phyloP scores from a whole-genome alignment of 2,888 invertebrate genomes.

The Xestia c-nigrum region DNA sequence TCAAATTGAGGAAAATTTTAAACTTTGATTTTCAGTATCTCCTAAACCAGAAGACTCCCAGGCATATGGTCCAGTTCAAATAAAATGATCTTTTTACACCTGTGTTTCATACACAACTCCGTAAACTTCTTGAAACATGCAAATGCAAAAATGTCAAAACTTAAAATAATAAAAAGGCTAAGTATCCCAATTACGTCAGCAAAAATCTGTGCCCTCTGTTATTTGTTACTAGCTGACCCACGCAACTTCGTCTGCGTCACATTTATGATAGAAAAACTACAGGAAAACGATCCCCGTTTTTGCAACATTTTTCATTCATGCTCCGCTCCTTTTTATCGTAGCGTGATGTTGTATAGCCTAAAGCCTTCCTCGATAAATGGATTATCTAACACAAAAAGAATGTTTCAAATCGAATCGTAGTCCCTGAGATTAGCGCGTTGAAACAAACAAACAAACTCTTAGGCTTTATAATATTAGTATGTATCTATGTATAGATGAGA shows the following conservation, averaged over 20 bases:
- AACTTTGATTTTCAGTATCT: background rate
- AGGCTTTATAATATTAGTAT: too few species aligned
- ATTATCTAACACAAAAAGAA: too few species aligned
- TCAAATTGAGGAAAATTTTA: background rate
- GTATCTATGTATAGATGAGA: background rate
- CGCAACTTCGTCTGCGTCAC: too few species aligned
- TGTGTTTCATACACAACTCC: background rate
- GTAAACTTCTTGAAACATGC: background rate
- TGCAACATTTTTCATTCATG: too few species aligned
- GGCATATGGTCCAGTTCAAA: background rate
- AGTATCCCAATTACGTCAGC: background rate
- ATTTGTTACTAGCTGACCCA: conserved; percentile 6
- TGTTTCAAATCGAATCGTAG: too few species aligned
- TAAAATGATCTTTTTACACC: background rate
- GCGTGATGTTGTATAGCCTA: too few species aligned
- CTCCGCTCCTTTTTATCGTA: too few species aligned
- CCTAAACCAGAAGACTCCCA: background rate
- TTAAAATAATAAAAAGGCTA: background rate
- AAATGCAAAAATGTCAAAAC: background rate
- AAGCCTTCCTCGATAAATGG: too few species aligned
- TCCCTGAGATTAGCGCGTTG: too few species aligned
- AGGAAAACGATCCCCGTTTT: too few species aligned
- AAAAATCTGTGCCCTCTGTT: background rate
- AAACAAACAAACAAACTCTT: too few species aligned
- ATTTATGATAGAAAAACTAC: too few species aligned